Conservation (phyloP, 2,888 invertebrate species). For the Parapristionchus giblindavisi region DNA sequence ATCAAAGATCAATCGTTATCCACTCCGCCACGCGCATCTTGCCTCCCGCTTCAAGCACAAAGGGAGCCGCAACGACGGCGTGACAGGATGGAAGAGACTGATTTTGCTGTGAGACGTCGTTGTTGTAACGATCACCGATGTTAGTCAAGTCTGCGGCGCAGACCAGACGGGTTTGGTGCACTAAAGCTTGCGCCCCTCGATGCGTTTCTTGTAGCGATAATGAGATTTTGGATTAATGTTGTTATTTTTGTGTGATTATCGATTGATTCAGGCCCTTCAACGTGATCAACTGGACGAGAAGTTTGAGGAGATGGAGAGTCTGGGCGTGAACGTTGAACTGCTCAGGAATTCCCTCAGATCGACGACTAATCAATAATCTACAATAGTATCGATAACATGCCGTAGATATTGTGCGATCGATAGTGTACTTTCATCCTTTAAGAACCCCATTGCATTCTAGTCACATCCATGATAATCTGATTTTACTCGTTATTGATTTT, state of each 20-base stretch:
- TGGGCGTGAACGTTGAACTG: slow-evolving; percentile 42
- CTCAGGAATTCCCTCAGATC: no score
- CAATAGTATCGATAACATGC: no score
- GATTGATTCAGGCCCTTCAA: slow-evolving; percentile 47
- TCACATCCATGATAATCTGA: no score
- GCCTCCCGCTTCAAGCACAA: not conserved
- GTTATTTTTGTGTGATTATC: not conserved
- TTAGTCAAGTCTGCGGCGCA: no score
- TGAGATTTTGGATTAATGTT: not conserved
- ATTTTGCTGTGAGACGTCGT: not conserved
- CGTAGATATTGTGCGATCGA: no score
- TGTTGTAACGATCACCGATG: no score
- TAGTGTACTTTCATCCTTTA: no score
- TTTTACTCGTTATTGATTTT: no score
- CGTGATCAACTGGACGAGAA: slow-evolving; percentile 62
- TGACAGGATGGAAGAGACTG: slow-evolving; percentile 11
- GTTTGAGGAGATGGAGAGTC: slow-evolving; percentile 58
- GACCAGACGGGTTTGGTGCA: no score
- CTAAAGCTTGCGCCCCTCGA: not conserved
- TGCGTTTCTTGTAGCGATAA: not conserved
- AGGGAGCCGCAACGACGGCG: slow-evolving; percentile 4
- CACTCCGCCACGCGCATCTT: slow-evolving; percentile 18
- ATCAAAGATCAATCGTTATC: not conserved
- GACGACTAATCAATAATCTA: no score
- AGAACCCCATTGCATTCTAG: no score